These are phyloP conservation scores for Coecobrya sp. DNA, from an alignment of 2,888 invertebrate species.

Conservation along the genomic window DNA sequence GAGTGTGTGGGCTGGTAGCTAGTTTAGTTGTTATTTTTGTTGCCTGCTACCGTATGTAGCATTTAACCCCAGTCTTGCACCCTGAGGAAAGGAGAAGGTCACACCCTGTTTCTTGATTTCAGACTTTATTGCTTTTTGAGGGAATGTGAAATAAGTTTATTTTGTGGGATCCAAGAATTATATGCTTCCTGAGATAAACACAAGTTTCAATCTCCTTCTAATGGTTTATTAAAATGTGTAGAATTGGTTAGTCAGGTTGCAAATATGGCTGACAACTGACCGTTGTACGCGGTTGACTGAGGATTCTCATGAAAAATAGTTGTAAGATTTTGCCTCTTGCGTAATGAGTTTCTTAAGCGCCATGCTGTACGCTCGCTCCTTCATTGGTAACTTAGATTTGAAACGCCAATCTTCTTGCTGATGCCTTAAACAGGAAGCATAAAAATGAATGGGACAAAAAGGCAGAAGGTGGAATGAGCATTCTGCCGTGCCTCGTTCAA, in stretches of 20 bases:
- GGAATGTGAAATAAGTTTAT: background rate
- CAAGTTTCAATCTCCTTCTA: background rate
- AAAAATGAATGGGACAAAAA: conserved; percentile 27
- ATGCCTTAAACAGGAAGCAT: conserved; percentile 34
- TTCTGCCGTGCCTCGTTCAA: background rate
- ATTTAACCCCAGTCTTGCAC: conserved; percentile 33
- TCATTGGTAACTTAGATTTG: conserved; percentile 10
- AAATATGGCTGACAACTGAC: conserved; percentile 2
- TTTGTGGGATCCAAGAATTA: background rate
- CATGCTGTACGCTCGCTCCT: background rate
- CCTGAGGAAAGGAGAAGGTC: conserved; percentile 57
- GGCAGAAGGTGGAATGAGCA: conserved; percentile 22
- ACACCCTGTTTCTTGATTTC: conserved; percentile 59
- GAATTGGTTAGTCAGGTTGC: conserved; percentile 4
- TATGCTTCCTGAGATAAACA: background rate
- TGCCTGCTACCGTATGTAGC: conserved; percentile 56
- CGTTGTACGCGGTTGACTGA: background rate
- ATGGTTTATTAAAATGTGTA: background rate
- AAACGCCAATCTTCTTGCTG: background rate
- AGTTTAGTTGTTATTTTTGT: conserved; percentile 46
- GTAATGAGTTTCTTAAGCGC: background rate
- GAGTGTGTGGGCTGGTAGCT: conserved; percentile 16
- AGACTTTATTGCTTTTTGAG: conserved; percentile 34
- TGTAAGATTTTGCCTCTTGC: background rate
- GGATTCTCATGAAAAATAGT: background rate